Percentiles rank a stretch among this genome's conserved stretches.
These are phyloP conservation scores for Kuschelorhynchus macadamiae DNA, from an alignment of 2,888 invertebrate genomes.

Conservation along the genomic window DNA sequence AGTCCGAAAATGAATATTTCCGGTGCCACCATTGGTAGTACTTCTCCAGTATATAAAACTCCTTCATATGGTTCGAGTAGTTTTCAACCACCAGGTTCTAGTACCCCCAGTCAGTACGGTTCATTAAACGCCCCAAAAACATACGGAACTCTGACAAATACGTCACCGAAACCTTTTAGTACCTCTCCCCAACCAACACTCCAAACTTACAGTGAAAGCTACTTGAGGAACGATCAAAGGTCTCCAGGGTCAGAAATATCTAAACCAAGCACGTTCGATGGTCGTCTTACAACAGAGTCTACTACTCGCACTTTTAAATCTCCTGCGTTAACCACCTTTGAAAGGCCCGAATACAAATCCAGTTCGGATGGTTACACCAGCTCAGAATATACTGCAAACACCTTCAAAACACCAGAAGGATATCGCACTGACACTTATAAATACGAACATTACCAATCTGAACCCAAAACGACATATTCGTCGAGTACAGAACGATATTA, in stretches of 20 bases:
- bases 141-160: conserved; percentile 49
- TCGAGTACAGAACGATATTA: conserved; percentile 65
- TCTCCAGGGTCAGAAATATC: conserved; percentile 12
- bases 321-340: background rate
- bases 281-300: conserved; percentile 6
- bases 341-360: conserved; percentile 20
- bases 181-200: conserved; percentile 18
- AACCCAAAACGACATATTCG: conserved; percentile 62
- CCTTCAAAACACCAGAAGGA: conserved; percentile 66
- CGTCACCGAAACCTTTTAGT: conserved; percentile 53
- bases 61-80: conserved; percentile 14
- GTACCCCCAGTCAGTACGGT: conserved; percentile 44
- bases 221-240: conserved; percentile 15
- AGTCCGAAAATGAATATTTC: conserved; percentile 13
- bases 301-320: conserved; percentile 12
- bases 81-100: conserved; percentile 34
- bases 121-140: conserved; percentile 40
- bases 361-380: conserved; percentile 62
- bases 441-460: conserved; percentile 64
- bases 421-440: conserved; percentile 65
- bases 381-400: conserved; percentile 64
- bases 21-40: background rate
- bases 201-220: conserved; percentile 12
- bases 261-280: conserved; percentile 17
- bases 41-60: conserved; percentile 24